phyloP scores from a whole-genome alignment of 2,113 vertebrate genomes.

The Epinephelus lanceolatus region DNA sequence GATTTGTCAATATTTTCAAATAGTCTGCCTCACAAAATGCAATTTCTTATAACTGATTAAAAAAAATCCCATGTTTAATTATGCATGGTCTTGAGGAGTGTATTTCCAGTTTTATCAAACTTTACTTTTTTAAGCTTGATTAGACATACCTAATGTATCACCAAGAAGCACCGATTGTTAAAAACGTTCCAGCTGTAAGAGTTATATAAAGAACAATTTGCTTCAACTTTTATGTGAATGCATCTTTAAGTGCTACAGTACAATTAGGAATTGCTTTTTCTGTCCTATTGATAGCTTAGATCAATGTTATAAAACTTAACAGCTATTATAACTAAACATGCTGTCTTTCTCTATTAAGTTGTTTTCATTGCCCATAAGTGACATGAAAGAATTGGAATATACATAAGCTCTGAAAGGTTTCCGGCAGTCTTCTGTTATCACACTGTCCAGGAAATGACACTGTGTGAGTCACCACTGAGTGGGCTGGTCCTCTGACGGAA shows the following conservation, averaged over 20 bases:
- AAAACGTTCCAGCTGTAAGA: too few relatives aligned
- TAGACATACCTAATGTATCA: too few relatives aligned
- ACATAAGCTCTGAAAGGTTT: not conserved
- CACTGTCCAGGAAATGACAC: conserved; percentile 2
- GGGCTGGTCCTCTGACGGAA: conserved; percentile 10
- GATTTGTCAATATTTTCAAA: too few relatives aligned
- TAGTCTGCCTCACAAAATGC: too few relatives aligned
- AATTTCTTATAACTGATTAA: too few relatives aligned
- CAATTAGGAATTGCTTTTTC: not conserved
- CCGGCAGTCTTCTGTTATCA: not conserved
- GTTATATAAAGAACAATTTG: too few relatives aligned
- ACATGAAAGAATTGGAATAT: not conserved
- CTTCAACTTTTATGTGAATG: not conserved
- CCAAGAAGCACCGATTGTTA: too few relatives aligned
- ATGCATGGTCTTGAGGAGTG: too few relatives aligned
- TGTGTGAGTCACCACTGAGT: conserved; percentile 21
- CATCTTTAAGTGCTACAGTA: not conserved
- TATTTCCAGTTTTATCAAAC: too few relatives aligned
- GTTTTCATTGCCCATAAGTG: not conserved
- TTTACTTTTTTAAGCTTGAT: too few relatives aligned
- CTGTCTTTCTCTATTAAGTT: not conserved
- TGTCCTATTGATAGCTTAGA: not conserved
- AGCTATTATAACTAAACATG: not conserved
- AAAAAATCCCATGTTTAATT: too few relatives aligned
- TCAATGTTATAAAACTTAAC: not conserved